Evolutionary conservation across 2,888 invertebrate species (phyloP).

Genomic region (Frankliniella fusca): DNA sequence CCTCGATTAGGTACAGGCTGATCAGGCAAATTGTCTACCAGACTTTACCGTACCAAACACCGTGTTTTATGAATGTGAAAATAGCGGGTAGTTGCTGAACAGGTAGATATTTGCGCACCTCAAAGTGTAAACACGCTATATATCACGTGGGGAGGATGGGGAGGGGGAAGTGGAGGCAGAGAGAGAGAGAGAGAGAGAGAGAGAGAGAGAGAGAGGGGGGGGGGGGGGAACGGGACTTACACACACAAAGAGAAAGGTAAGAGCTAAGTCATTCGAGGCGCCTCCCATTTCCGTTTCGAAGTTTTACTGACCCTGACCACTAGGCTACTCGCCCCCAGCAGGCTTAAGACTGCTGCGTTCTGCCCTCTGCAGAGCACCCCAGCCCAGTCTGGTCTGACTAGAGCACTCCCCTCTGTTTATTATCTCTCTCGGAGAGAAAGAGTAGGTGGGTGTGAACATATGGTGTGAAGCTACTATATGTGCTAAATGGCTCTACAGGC

Average conservation of each 20-base stretch:
- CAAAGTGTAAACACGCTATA: neutral
- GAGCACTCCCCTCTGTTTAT: too few species aligned
- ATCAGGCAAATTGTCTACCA: too few species aligned
- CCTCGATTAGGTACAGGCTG: too few species aligned
- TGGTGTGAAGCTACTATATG: too few species aligned
- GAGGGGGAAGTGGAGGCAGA: neutral
- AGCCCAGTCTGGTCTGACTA: too few species aligned
- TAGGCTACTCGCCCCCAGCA: too few species aligned
- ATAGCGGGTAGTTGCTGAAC: neutral
- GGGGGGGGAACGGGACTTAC: neutral
- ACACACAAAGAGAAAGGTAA: neutral
- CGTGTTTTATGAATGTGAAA: too few species aligned
- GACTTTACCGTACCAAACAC: too few species aligned
- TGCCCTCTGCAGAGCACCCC: neutral
- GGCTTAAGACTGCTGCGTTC: too few species aligned
- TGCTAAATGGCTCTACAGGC: too few species aligned
- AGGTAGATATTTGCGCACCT: neutral
- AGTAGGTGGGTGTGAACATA: too few species aligned
- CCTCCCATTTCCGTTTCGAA: neutral
- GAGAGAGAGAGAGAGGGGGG: neutral
- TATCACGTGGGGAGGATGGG: constrained; percentile 28
- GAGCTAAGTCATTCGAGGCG: neutral
- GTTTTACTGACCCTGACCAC: neutral
- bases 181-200: constrained; percentile 25
- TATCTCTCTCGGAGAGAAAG: too few species aligned